A percentile compares a stretch with the other conserved stretches of the same genome.
Evolutionary conservation across 1,140 invertebrate species (phyloP).

Genomic region (Heliconius himera): DNA sequence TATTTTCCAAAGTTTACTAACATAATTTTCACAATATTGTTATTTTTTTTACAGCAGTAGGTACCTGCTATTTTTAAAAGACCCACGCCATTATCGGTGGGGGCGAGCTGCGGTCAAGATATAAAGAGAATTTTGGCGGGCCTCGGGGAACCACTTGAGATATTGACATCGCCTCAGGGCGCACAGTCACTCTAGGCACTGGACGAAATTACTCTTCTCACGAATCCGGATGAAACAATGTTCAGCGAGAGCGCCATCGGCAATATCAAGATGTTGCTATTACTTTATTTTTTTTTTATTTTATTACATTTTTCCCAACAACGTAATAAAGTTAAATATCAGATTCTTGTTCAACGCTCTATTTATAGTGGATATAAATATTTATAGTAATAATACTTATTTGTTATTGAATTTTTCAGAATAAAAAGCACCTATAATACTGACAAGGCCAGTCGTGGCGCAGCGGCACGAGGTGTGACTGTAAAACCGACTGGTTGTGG

Average conservation of each 20-base stretch:
- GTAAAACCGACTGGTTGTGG: too few species aligned
- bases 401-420: too few species aligned
- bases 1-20: neutral
- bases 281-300: conserved; percentile 15
- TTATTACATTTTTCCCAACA: neutral
- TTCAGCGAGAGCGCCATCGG: conserved; percentile 9
- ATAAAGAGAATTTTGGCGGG: conserved; percentile 25
- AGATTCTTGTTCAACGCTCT: neutral
- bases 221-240: conserved; percentile 27
- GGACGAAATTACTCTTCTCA: conserved; percentile 29
- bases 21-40: neutral
- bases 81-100: conserved; percentile 14
- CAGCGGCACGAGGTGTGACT: too few species aligned
- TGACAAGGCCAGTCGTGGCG: too few species aligned
- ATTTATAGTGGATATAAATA: too few species aligned
- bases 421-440: too few species aligned
- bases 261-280: conserved; percentile 9
- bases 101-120: conserved; percentile 22
- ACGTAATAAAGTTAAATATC: neutral
- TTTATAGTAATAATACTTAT: too few species aligned
- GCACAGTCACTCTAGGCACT: conserved; percentile 21
- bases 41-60: neutral
- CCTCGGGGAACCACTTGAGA: conserved; percentile 27
- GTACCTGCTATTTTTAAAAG: conserved; percentile 11
- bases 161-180: conserved; percentile 26